Evolutionary conservation across 2,888 invertebrate genomes (phyloP).

Genomic region (Cerceris rybyensis): DNA sequence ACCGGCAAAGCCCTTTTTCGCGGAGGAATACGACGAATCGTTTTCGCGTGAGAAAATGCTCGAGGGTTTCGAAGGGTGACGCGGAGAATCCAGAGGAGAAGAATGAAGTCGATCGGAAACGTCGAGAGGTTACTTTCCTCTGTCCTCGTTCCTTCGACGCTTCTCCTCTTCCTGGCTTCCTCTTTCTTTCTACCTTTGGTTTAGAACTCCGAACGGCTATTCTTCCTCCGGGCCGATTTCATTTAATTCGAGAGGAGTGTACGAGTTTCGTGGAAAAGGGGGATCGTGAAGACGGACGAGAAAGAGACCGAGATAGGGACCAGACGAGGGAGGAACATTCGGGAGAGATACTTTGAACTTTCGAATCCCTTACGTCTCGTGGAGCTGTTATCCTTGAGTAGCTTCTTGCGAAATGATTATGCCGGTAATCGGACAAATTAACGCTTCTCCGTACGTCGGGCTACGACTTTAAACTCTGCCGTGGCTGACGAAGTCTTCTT

Average conservation of each 20-base stretch:
- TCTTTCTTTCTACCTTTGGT: slow-evolving; percentile 14
- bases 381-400: slow-evolving; percentile 37
- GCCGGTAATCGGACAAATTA: slow-evolving; percentile 60
- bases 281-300: slow-evolving; percentile 1
- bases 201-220: slow-evolving; percentile 58
- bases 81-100: slow-evolving; percentile 24
- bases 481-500: too few species aligned
- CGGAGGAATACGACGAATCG: slow-evolving; percentile 54
- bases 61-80: slow-evolving; percentile 44
- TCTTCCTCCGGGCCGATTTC: slow-evolving; percentile 68
- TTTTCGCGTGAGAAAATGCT: slow-evolving; percentile 69
- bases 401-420: slow-evolving; percentile 65
- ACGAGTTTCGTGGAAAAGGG: slow-evolving; percentile 65
- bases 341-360: slow-evolving; percentile 33
- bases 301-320: slow-evolving; percentile 1
- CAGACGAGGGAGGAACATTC: slow-evolving; percentile 4
- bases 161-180: slow-evolving; percentile 12
- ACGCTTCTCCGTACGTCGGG: too few species aligned
- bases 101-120: slow-evolving; percentile 72
- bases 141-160: slow-evolving; percentile 11
- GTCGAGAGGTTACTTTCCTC: slow-evolving; percentile 59
- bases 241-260: slow-evolving; percentile 67
- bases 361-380: slow-evolving; percentile 25
- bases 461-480: too few species aligned
- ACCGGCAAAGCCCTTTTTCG: slow-evolving; percentile 21